Conservation (phyloP, 2,113 vertebrate species). For the Anguilla rostrata region DNA sequence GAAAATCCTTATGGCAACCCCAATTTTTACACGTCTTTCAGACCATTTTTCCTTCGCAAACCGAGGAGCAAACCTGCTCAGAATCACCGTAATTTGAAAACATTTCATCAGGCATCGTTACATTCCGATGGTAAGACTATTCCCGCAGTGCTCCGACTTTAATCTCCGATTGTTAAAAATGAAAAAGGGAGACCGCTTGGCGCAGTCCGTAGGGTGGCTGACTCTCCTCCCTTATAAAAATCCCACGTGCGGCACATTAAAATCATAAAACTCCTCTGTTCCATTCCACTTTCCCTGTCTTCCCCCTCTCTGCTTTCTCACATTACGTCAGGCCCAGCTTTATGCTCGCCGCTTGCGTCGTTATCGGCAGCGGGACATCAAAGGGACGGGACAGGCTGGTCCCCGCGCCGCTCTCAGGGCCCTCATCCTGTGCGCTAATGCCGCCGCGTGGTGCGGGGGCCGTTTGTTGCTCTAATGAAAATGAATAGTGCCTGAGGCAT, state of each 20-base stretch:
- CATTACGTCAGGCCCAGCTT: slow-evolving; percentile 49
- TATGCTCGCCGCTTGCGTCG: slow-evolving; percentile 50
- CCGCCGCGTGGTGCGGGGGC: slow-evolving; percentile 48
- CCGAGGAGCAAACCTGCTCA: neutral
- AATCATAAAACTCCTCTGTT: neutral
- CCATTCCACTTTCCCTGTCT: slow-evolving; percentile 20
- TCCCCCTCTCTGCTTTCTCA: slow-evolving; percentile 39
- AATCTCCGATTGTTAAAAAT: neutral
- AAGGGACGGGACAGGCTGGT: no score
- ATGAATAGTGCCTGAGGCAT: slow-evolving; percentile 68
- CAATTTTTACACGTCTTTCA: neutral
- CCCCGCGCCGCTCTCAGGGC: neutral
- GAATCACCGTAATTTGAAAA: neutral
- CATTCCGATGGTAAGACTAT: neutral
- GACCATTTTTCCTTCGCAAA: neutral
- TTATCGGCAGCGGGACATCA: slow-evolving; percentile 40
- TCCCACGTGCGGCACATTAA: neutral
- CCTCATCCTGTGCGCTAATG: neutral
- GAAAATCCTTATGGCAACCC: no score
- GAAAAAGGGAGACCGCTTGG: neutral
- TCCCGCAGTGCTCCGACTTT: neutral
- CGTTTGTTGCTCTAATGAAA: slow-evolving; percentile 74
- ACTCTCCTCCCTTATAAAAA: no score
- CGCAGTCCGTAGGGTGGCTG: no score
- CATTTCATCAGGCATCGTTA: neutral